Conservation (phyloP, 1,140 invertebrate genomes). For the Drosophila azteca region DNA sequence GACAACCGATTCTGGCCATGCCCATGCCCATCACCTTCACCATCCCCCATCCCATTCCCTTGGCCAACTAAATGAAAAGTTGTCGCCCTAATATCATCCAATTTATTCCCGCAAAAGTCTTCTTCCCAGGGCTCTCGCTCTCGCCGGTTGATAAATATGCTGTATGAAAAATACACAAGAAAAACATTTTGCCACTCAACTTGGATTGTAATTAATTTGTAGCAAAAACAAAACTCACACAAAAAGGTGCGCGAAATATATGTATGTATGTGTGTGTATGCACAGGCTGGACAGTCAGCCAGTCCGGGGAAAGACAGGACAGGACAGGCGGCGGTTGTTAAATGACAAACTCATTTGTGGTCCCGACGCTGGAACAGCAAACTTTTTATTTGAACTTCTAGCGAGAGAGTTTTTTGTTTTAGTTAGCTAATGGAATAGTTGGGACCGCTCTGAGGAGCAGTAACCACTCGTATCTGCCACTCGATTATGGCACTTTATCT, state of each 20-base stretch:
- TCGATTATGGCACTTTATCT: conserved; percentile 48
- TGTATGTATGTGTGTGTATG: conserved; percentile 37
- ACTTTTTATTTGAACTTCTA: conserved; percentile 64
- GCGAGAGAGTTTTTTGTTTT: conserved; percentile 8
- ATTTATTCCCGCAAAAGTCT: conserved; percentile 72
- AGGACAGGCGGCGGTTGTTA: conserved; percentile 48
- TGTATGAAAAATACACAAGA: conserved; percentile 72
- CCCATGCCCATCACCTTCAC: too few species aligned
- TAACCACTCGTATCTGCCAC: conserved; percentile 8
- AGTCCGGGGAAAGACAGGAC: background rate
- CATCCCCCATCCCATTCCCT: background rate
- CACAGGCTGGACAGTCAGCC: conserved; percentile 3
- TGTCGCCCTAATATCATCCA: conserved; percentile 78
- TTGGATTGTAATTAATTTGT: conserved; percentile 80
- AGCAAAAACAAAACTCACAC: conserved; percentile 25
- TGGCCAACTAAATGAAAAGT: conserved; percentile 75
- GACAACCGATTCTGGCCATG: background rate
- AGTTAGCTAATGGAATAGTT: conserved; percentile 46
- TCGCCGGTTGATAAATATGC: conserved; percentile 73
- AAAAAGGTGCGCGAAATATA: conserved; percentile 70
- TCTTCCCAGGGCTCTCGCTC: conserved; percentile 26
- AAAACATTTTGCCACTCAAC: conserved; percentile 76
- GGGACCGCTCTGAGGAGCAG: background rate
- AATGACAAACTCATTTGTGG: conserved; percentile 75
- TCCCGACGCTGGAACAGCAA: conserved; percentile 31